A percentile compares a stretch with the other conserved stretches of the same genome.
phyloP scores from a whole-genome alignment of 1,140 invertebrate species.

The Adelges cooleyi region DNA sequence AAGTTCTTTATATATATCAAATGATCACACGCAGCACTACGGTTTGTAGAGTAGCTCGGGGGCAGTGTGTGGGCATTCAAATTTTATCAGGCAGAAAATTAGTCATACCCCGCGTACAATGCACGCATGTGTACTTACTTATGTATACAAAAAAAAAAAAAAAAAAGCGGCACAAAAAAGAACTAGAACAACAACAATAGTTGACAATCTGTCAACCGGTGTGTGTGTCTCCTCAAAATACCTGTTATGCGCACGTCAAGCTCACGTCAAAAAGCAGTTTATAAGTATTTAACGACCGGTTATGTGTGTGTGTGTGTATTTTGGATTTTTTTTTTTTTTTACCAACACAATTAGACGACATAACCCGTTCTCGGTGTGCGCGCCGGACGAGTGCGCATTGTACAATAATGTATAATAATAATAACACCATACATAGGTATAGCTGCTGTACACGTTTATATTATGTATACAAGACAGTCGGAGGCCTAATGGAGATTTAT shows the following conservation, averaged over 20 bases:
- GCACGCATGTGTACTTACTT: neutral
- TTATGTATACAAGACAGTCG: too few species aligned
- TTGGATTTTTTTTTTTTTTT: too few species aligned
- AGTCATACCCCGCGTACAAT: neutral
- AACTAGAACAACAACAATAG: neutral
- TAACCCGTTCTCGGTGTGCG: conserved; percentile 2
- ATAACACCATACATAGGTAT: too few species aligned
- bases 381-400: neutral
- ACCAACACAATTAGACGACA: conserved; percentile 16
- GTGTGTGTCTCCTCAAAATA: neutral
- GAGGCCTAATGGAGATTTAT: conserved; percentile 24
- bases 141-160: neutral
- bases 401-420: too few species aligned
- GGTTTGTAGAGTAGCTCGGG: too few species aligned
- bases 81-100: conserved; percentile 25
- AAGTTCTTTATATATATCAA: too few species aligned
- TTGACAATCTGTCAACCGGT: conserved; percentile 25
- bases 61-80: neutral
- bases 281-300: conserved; percentile 23
- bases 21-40: too few species aligned
- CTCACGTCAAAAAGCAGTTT: conserved; percentile 23
- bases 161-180: neutral
- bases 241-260: conserved; percentile 16
- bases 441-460: too few species aligned
- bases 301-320: too few species aligned